Percentiles rank a stretch among this genome's conserved stretches.
Conservation (phyloP, 2,113 vertebrate species). For the Megaceryle torquata region DNA sequence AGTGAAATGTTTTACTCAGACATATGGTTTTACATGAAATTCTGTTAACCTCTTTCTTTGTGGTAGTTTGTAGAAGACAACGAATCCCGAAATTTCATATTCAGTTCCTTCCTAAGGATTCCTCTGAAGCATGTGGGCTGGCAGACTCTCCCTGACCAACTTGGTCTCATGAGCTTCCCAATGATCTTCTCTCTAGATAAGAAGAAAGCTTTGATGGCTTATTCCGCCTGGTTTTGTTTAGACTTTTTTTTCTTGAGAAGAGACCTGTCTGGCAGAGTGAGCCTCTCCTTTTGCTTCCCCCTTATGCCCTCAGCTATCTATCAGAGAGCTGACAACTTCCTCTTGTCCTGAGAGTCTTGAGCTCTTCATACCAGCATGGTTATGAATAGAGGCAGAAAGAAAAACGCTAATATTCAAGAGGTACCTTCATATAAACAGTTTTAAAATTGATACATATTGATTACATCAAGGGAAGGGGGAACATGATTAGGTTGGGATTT, state of each 20-base stretch:
- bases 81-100: background rate
- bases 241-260: background rate
- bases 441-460: background rate
- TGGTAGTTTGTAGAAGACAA: background rate
- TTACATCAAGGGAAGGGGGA: background rate
- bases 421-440: background rate
- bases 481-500: rapidly evolving
- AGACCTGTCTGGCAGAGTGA: background rate
- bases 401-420: background rate
- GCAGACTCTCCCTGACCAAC: background rate
- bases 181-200: background rate
- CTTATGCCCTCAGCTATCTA: background rate
- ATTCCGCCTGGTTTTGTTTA: background rate
- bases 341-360: background rate
- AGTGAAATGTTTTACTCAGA: constrained; percentile 37
- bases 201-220: background rate
- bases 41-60: background rate
- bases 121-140: background rate
- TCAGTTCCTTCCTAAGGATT: constrained; percentile 27
- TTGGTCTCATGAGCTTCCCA: background rate
- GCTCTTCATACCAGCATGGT: background rate
- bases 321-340: background rate
- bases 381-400: background rate
- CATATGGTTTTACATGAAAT: background rate
- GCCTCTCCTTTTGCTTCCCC: background rate